Conservation (phyloP, 92 coral and sea anemone genomes). For the Phymanthus crucifer region DNA sequence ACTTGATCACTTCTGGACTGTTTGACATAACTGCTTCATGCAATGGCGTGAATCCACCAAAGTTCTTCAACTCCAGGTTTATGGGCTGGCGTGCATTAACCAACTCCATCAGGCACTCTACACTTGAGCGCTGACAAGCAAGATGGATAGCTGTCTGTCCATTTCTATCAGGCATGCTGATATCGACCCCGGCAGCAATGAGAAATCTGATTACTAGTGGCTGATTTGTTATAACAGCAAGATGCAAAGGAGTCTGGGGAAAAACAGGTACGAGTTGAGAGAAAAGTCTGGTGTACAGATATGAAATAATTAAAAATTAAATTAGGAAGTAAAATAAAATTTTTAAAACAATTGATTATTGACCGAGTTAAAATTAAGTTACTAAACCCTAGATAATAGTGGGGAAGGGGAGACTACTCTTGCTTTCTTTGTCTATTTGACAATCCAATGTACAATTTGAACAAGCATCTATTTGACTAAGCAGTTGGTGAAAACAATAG, state of each 20-base stretch:
- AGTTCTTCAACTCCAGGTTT: conserved; percentile 68
- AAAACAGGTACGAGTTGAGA: too few relatives aligned
- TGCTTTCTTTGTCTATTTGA: too few relatives aligned
- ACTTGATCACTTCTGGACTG: conserved; percentile 52
- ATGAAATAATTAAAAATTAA: too few relatives aligned
- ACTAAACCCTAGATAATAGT: neutral
- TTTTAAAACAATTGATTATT: too few relatives aligned
- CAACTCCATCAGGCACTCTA: conserved; percentile 70
- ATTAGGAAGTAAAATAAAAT: too few relatives aligned
- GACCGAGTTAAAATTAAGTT: too few relatives aligned
- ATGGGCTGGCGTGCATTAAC: conserved; percentile 16
- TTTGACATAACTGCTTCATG: conserved; percentile 79
- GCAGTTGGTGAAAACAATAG: too few relatives aligned
- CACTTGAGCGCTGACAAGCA: conserved; percentile 72
- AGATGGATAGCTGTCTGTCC: conserved; percentile 91
- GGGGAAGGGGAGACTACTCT: neutral
- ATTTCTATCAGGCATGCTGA: conserved; percentile 86
- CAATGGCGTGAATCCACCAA: conserved; percentile 78
- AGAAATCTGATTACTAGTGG: conserved; percentile 61
- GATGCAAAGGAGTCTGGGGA: conserved; percentile 82
- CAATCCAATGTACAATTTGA: too few relatives aligned
- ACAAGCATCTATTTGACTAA: too few relatives aligned
- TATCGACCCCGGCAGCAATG: conserved; percentile 71
- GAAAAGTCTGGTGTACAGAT: neutral
- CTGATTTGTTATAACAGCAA: conserved; percentile 91